Base-by-base conservation (phyloP, 2,797 vertebrate species). In the Danionella dracula region DNA sequence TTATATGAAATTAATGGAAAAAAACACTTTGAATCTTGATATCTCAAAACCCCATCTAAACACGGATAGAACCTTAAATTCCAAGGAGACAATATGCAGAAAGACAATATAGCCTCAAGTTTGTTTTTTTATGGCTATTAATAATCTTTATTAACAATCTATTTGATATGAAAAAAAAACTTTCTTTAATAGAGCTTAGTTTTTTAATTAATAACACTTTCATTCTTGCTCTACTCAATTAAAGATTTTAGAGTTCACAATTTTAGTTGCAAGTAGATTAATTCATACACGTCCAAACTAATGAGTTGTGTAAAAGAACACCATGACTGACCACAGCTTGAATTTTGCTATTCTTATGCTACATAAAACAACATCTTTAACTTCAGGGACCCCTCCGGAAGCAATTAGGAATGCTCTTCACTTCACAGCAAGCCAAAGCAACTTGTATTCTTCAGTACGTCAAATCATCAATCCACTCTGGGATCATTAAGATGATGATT, bases 221-320 rank as follows among this genome's bases (percentile, higher is more conserved):
- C 29, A n/a, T 21, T 19, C 61, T 70, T 35, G 17, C 17, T 56
- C 50, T 12, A 27, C 19, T 34, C 40, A 50, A 20, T 34, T 12
- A 4, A 37, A 45, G 57, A 32, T 23, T 56, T 66, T 40, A 32
- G 32, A 68, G 68, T 35, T 38, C 41, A 21, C 45, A 46, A 8
- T 34, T 40, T 58, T 67, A 34, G 29, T 62, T 20, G 44, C 62
- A 56, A 57, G 46, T 31, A 76, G 46, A 72, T 53, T 70, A 59
- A 76, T 70, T 70, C 57, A 70, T 70, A 63, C 70, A 68, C 59
- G 67, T 19, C 15, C 44, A 19, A 20, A 58, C 62, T 72, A 72
- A 76, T 67, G 53, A 70, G 57, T 50, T 57, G 27, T 67, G 41
- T 49, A 63, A 23, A 32, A 32, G 12, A 48, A 50, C 50, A 42